Conservation (phyloP, 1,140 invertebrate genomes). For the Drosophila littoralis region DNA sequence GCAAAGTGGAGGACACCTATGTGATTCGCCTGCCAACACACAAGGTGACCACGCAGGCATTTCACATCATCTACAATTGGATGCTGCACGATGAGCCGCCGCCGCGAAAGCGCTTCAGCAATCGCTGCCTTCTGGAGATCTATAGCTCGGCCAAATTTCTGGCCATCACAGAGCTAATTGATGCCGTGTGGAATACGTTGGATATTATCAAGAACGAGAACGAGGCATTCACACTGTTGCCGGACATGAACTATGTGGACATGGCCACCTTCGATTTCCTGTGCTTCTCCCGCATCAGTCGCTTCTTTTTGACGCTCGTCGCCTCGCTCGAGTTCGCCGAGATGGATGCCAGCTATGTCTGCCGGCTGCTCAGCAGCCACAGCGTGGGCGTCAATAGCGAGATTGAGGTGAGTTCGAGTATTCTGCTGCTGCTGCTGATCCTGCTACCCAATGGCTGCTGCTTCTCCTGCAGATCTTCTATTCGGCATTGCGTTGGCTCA, state of each 20-base stretch:
- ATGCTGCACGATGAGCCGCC: constrained; percentile 88
- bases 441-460: not conserved
- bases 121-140: constrained; percentile 84
- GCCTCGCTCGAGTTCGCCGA: constrained; percentile 89
- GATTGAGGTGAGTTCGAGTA: constrained; percentile 85
- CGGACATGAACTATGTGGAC: constrained; percentile 85
- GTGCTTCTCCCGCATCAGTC: constrained; percentile 90
- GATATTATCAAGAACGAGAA: constrained; percentile 89
- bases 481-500: constrained; percentile 90
- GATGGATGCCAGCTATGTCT: constrained; percentile 87
- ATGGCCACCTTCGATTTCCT: constrained; percentile 78
- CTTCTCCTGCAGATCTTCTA: constrained; percentile 88
- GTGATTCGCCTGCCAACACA: constrained; percentile 41
- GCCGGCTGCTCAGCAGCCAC: constrained; percentile 87
- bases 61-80: constrained; percentile 90
- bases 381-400: constrained; percentile 87
- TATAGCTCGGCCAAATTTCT: constrained; percentile 87
- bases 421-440: too few relatives aligned
- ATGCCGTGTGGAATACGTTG: constrained; percentile 90
- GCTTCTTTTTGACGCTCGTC: constrained; percentile 90
- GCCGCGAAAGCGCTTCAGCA: constrained; percentile 86
- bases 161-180: constrained; percentile 88
- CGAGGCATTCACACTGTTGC: constrained; percentile 89
- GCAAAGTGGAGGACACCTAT: not conserved
- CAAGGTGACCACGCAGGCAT: constrained; percentile 86